These are phyloP conservation scores for Mimas tiliae DNA, from an alignment of 2,888 invertebrate species.

Conservation along the genomic window DNA sequence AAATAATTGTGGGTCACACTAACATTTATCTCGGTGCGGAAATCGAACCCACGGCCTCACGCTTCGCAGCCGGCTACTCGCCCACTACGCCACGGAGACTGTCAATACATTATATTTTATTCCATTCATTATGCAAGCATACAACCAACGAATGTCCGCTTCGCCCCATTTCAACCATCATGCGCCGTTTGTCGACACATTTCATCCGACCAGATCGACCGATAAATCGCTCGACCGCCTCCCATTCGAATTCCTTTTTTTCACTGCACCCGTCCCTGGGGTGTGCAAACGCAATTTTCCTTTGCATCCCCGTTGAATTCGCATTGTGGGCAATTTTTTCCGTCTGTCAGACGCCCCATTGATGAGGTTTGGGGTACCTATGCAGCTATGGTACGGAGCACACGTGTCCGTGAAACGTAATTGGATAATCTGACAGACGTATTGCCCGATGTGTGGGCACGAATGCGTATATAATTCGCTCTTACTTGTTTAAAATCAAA, in stretches of 20 bases:
- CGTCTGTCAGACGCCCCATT: conserved; percentile 43
- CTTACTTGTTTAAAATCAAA: conserved; percentile 16
- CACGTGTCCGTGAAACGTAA: conserved; percentile 44
- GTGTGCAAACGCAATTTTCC: conserved; percentile 36
- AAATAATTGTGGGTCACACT: too few relatives aligned
- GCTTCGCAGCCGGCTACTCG: too few relatives aligned
- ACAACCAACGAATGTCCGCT: background rate
- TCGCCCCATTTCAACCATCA: background rate
- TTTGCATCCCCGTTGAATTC: conserved; percentile 39
- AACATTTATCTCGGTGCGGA: too few relatives aligned
- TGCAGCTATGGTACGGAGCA: conserved; percentile 1
- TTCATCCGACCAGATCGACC: conserved; percentile 20
- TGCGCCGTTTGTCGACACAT: conserved; percentile 14
- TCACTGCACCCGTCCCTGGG: conserved; percentile 27
- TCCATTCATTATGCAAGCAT: too few relatives aligned
- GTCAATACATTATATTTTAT: too few relatives aligned
- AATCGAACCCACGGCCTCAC: too few relatives aligned
- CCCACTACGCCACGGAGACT: too few relatives aligned
- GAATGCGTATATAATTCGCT: conserved; percentile 11
- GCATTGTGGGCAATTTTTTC: conserved; percentile 46
- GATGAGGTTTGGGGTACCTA: conserved; percentile 35
- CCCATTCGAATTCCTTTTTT: conserved; percentile 16
- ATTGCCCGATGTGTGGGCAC: conserved; percentile 35
- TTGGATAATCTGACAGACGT: conserved; percentile 50
- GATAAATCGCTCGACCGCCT: conserved; percentile 30